phyloP scores from a whole-genome alignment of 2,888 invertebrate genomes.

The Drosophila nigricruria region DNA sequence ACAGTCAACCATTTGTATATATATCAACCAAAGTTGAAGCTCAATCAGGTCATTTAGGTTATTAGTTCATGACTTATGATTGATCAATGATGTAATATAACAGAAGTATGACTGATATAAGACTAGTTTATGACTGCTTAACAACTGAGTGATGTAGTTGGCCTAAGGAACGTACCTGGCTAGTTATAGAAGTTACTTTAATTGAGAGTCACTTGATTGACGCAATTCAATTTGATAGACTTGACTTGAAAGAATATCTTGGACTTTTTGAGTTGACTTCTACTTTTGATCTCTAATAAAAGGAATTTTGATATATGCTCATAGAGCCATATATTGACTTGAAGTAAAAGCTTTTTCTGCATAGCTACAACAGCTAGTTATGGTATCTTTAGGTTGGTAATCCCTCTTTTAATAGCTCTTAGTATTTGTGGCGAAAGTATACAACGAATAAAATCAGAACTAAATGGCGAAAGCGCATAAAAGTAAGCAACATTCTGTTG shows the following conservation, averaged over 20 bases:
- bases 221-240: background rate
- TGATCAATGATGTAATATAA: background rate
- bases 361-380: background rate
- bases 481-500: conserved; percentile 11
- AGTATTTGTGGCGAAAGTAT: conserved; percentile 21
- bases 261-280: too few relatives aligned
- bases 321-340: background rate
- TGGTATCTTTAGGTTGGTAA: background rate
- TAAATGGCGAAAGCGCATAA: conserved; percentile 12
- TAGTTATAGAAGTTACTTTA: too few relatives aligned
- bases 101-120: background rate
- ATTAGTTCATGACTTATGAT: too few relatives aligned
- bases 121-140: too few relatives aligned
- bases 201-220: too few relatives aligned
- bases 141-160: too few relatives aligned
- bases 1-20: background rate
- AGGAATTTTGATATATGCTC: too few relatives aligned
- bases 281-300: too few relatives aligned
- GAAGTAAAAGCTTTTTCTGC: background rate
- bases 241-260: background rate
- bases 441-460: conserved; percentile 13
- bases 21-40: background rate
- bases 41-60: background rate
- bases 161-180: too few relatives aligned
- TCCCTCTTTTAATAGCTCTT: background rate